Conservation (phyloP, 2,888 invertebrate species). For the Thymelicus lineola region DNA sequence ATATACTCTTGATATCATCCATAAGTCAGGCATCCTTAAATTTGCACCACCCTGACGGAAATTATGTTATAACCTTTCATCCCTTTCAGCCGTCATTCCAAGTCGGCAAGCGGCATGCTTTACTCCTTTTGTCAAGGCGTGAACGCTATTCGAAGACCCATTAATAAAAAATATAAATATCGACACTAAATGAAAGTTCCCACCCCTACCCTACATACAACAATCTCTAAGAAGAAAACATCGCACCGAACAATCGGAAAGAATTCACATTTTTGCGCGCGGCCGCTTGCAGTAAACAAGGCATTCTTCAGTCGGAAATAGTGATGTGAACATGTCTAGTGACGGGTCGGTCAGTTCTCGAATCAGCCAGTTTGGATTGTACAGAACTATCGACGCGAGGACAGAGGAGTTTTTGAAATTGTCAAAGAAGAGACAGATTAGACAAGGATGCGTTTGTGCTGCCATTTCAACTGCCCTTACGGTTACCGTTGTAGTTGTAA, state of each 20-base stretch:
- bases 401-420: slow-evolving; percentile 75
- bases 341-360: slow-evolving; percentile 66
- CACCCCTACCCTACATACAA: slow-evolving; percentile 56
- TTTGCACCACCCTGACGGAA: no score
- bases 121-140: no score
- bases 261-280: slow-evolving; percentile 66
- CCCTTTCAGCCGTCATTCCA: no score
- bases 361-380: slow-evolving; percentile 72
- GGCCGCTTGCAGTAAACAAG: slow-evolving; percentile 52
- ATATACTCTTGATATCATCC: no score
- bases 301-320: slow-evolving; percentile 44
- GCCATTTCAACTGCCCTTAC: slow-evolving; percentile 75
- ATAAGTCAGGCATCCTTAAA: no score
- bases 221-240: slow-evolving; percentile 70
- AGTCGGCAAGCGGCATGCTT: no score
- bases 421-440: slow-evolving; percentile 71
- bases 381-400: slow-evolving; percentile 71
- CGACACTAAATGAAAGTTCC: slow-evolving; percentile 51
- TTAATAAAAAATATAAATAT: slow-evolving; percentile 38
- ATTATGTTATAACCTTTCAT: no score
- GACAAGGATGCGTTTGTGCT: slow-evolving; percentile 77
- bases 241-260: slow-evolving; percentile 51
- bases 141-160: no score
- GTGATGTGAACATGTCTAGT: slow-evolving; percentile 76
- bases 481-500: slow-evolving; percentile 77